These are phyloP conservation scores for Sebastes matsubarae DNA, from an alignment of 2,797 vertebrate genomes.

Conservation along the genomic window DNA sequence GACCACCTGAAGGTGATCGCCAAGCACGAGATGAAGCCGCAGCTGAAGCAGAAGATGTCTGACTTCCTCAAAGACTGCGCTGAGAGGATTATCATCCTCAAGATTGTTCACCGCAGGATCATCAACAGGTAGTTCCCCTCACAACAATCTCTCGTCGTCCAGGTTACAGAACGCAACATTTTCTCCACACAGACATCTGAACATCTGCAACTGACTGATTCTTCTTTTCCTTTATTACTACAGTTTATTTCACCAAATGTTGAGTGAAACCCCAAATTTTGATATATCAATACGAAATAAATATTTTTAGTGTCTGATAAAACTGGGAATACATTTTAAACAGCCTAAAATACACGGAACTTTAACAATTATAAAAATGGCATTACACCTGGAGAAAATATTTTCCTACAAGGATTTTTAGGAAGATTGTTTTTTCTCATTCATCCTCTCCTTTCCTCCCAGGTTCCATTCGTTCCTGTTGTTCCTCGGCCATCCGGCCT, in stretches of 20 bases:
- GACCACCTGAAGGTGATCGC: conserved; percentile 95
- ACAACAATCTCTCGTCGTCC: not conserved
- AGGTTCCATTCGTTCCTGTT: conserved; percentile 95
- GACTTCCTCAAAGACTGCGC: conserved; percentile 95
- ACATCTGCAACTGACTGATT: not conserved
- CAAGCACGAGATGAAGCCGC: conserved; percentile 94
- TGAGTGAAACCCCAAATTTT: not conserved
- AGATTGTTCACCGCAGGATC: conserved; percentile 93
- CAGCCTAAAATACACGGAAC: not conserved
- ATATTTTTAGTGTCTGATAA: no score
- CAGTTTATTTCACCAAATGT: not conserved
- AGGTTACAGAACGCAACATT: not conserved
- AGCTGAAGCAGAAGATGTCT: conserved; percentile 93
- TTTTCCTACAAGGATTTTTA: not conserved
- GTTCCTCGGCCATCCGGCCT: conserved; percentile 91
- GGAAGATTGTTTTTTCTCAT: not conserved
- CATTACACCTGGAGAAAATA: not conserved
- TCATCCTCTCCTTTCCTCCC: not conserved
- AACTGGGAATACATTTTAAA: no score
- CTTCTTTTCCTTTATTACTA: not conserved
- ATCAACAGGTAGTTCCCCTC: conserved; percentile 87
- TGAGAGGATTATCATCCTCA: conserved; percentile 94
- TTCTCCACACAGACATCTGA: not conserved
- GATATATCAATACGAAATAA: no score
- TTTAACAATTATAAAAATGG: not conserved